These are phyloP conservation scores for Acanthosoma haemorrhoidale DNA, from an alignment of 2,888 invertebrate species.

Conservation along the genomic window DNA sequence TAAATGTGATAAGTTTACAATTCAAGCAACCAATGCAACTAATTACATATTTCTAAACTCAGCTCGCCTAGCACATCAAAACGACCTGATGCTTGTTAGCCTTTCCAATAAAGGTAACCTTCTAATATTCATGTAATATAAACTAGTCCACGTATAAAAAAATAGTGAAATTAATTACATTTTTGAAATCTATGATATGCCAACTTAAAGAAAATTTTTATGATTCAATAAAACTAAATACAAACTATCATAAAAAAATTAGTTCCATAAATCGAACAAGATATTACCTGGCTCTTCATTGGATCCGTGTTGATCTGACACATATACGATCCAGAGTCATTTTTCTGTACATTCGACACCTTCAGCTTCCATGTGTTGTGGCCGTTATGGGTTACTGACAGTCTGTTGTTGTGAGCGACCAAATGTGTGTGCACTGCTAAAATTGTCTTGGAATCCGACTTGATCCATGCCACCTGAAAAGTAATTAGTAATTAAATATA, in stretches of 20 bases:
- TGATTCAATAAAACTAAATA: no score
- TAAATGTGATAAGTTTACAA: no score
- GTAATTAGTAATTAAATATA: not conserved
- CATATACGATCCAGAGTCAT: constrained; percentile 91
- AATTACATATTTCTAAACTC: no score
- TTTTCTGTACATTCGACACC: constrained; percentile 82
- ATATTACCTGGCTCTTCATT: constrained; percentile 83
- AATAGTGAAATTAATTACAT: no score
- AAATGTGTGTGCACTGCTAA: constrained; percentile 83
- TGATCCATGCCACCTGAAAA: constrained; percentile 82
- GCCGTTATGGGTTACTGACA: constrained; percentile 84
- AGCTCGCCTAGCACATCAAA: no score
- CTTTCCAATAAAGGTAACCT: no score
- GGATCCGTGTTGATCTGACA: constrained; percentile 90
- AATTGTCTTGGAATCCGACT: constrained; percentile 83
- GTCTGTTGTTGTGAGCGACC: constrained; percentile 79
- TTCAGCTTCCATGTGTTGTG: constrained; percentile 91
- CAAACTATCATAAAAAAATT: no score
- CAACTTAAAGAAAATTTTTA: not conserved
- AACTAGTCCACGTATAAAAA: no score
- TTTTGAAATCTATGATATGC: not conserved
- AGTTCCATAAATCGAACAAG: no score
- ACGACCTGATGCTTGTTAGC: no score
- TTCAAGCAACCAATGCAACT: no score
- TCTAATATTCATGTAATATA: no score